Evolutionary conservation across 2,113 vertebrate genomes (phyloP), one percentile per base, ranked within the genome.

Genomic region (Plectropomus leopardus): DNA sequence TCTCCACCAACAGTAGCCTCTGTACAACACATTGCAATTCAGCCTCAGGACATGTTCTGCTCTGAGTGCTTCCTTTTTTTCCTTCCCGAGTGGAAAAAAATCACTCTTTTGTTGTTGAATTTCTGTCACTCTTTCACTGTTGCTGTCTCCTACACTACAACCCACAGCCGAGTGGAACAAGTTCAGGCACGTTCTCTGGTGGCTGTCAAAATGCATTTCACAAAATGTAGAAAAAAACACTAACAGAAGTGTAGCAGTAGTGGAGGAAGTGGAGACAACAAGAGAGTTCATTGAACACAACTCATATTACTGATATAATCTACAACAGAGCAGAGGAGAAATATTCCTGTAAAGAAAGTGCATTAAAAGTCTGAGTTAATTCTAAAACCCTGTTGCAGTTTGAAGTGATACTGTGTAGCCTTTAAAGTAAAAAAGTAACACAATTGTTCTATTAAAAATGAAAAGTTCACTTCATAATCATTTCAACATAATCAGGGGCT

Each of bases 141-240:
- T 51, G 19, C 66, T 34, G 51, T 76, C 76, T 76, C 73, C 78
- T 42, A 75, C 72, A 50, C 78, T 51, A 23, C 82, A 76, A 42
- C 82, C 79, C 70, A 72, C 79, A 65, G 61, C 30, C 40, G 76
- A 84, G 70, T 58, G 45, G 60, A 86, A 60, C 67, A 50, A 71
- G 75, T 72, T 66, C 73, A 90, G 73, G 58, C 86, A 57, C 21
- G 21, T 73, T 88, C 80, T 81, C 85, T 80, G 79, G 64, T 76
- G 80, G 74, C 70, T 82, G 83, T 90, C 78, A 79, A 58, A 83
- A 78, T 51, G 68, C 61, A 57, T 86, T 82, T 76, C 24, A 83
- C 16, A 66, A 76, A 76, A 34, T 42, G 45, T 14, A 51, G 23
- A n/a, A 69, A n/a, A 69, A 84, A 83, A 77, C 36, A 77, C 47